Base-by-base conservation (phyloP, 2,113 vertebrate species). In the Chloebia gouldiae region DNA sequence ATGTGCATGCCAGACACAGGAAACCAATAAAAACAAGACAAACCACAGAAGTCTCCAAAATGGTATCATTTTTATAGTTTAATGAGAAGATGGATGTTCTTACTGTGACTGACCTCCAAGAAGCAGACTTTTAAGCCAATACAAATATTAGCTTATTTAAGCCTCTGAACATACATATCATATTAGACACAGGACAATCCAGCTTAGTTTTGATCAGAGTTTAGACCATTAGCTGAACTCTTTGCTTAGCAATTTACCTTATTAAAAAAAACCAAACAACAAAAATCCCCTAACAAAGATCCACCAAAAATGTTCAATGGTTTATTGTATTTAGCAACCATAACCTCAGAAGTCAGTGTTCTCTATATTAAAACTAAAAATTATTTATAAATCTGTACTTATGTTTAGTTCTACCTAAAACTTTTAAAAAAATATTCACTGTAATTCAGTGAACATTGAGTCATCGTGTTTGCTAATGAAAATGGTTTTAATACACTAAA, bases 1-100 rank as follows among this genome's bases (percentile, higher is more conserved):
- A 68, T 31, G 20, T 79, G n/a, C 57, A 24, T 75, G 81, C 88
- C 87, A 96, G 96, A 97, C 92, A 94, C 59, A 96, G 92, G 89
- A 96, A 97, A 97, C 89, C 76, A 73, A 92, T 69, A 72, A 95
- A 94, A 96, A 88, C 30, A 83, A 81, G 59, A 77, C 50, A 92
- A 96, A 81, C 91, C 85, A 92, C 31, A 16, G 81, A 82, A 95
- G 68, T 30, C 33, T 83, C 75, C 85, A 89, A 81, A 94, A 72
- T 20, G 6, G 37, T 84, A 94, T 86, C 4, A 79, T 93, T 95
- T 91, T 86, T 90, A 79, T 54, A 82, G 65, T 33, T 93, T 53
- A 76, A 51, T 59, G 49, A 93, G 45, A 88, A 92, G 70, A 93
- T 78, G 59, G 61, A 96, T 93, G 59, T 79, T 86, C 64, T 96